phyloP scores from a whole-genome alignment of 2,797 vertebrate genomes.

The Chelidonichthys spinosus region DNA sequence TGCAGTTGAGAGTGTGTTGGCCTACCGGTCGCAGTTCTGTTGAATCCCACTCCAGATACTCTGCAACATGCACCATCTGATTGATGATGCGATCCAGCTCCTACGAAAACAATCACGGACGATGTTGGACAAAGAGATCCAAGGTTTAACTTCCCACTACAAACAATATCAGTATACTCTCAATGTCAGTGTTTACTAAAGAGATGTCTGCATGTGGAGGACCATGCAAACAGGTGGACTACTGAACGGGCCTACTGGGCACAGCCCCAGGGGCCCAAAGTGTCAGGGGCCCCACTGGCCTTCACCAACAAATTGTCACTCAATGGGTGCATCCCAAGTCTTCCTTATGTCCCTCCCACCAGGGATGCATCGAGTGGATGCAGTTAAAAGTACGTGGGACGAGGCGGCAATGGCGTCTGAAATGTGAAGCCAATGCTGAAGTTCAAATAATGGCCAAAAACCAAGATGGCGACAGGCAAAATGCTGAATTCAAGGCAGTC shows the following conservation, averaged over 20 bases:
- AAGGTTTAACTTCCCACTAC: not conserved
- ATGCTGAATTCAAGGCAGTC: too few relatives aligned
- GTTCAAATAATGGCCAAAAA: too few relatives aligned
- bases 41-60: constrained; percentile 96
- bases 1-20: constrained; percentile 13
- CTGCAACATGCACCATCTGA: constrained; percentile 96
- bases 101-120: constrained; percentile 63
- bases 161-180: not conserved
- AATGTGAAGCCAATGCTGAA: too few relatives aligned
- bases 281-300: not conserved
- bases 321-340: not conserved
- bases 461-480: too few relatives aligned
- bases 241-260: too few relatives aligned
- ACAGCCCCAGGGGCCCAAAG: too few relatives aligned
- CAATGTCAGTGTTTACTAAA: not conserved
- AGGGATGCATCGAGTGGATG: not conserved
- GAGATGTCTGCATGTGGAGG: not conserved
- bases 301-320: not conserved
- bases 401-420: too few relatives aligned
- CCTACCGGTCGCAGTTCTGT: constrained; percentile 93
- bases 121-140: not conserved
- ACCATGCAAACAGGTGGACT: too few relatives aligned
- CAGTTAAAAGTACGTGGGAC: not conserved
- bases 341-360: not conserved
- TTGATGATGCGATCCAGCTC: constrained; percentile 94